Conservation (phyloP, 2,888 invertebrate species). For the Pandemis cinnamomeana region DNA sequence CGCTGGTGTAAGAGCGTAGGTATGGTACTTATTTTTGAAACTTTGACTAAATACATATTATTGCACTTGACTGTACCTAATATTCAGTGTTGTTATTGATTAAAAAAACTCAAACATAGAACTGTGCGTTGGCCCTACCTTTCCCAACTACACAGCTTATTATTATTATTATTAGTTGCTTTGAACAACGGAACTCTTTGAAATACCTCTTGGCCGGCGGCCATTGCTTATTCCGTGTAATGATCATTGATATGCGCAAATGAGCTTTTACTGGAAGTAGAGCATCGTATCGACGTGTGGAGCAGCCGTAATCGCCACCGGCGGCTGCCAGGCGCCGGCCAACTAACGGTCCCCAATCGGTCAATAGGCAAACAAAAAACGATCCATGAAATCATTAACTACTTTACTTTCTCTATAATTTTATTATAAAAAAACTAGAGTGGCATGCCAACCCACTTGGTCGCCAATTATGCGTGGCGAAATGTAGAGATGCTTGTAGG, state of each 20-base stretch:
- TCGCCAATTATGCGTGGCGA: constrained; percentile 30
- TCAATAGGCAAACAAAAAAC: constrained; percentile 38
- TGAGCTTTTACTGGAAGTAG: constrained; percentile 42
- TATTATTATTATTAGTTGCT: background rate
- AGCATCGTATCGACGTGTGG: constrained; percentile 45
- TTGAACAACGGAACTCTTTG: constrained; percentile 19
- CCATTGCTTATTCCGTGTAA: constrained; percentile 29
- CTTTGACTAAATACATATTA: too few relatives aligned
- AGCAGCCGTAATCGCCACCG: constrained; percentile 48
- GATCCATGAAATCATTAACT: constrained; percentile 43
- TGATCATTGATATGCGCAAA: constrained; percentile 41
- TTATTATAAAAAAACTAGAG: constrained; percentile 18
- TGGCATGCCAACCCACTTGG: constrained; percentile 26
- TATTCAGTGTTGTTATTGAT: background rate
- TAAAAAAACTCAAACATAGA: background rate
- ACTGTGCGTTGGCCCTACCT: background rate
- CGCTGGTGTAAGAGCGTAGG: too few relatives aligned
- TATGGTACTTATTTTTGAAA: too few relatives aligned
- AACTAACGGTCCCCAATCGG: constrained; percentile 68
- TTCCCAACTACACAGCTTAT: too few relatives aligned
- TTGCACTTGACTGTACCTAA: too few relatives aligned
- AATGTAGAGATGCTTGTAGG: constrained; percentile 13
- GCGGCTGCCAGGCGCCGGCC: constrained; percentile 53
- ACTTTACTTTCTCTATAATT: constrained; percentile 37
- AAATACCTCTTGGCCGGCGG: constrained; percentile 10